Conservation (phyloP, 1,140 invertebrate genomes). For the Phymastichus coffea region DNA sequence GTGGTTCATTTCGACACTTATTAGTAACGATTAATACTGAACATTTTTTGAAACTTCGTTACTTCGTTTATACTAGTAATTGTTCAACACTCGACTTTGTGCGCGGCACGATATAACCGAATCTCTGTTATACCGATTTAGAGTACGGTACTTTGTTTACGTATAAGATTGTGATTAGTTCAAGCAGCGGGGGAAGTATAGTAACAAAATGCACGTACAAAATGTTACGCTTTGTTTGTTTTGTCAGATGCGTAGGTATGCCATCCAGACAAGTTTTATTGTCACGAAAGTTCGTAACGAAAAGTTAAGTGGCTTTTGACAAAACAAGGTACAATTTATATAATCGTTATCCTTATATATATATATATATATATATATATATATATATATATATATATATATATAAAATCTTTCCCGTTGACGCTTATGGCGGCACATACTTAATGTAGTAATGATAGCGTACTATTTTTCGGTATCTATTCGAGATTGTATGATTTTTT, state of each 20-base stretch:
- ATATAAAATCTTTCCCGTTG: no score
- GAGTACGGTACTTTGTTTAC: slow-evolving; percentile 26
- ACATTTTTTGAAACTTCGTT: not conserved
- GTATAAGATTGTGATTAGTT: slow-evolving; percentile 22
- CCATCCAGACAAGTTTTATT: slow-evolving; percentile 49
- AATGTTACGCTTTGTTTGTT: slow-evolving; percentile 30
- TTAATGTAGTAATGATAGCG: slow-evolving; percentile 34
- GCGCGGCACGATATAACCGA: slow-evolving; percentile 36
- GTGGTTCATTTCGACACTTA: slow-evolving; percentile 16
- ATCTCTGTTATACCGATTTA: no score
- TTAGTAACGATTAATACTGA: slow-evolving; percentile 27
- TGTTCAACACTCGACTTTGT: slow-evolving; percentile 33
- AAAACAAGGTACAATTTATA: slow-evolving; percentile 20
- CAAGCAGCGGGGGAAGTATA: slow-evolving; percentile 13
- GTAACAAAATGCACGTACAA: slow-evolving; percentile 39
- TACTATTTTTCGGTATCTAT: slow-evolving; percentile 48
- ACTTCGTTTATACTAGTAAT: not conserved
- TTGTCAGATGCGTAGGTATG: slow-evolving; percentile 32
- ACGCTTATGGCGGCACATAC: slow-evolving; percentile 26
- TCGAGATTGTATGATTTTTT: slow-evolving; percentile 31
- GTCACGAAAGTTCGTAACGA: slow-evolving; percentile 40
- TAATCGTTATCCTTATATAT: slow-evolving; percentile 8
- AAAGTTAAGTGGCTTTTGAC: slow-evolving; percentile 25
- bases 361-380: no score
- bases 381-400: no score